These are phyloP conservation scores for Plutella xylostella DNA, from an alignment of 2,888 invertebrate genomes.

Conservation along the genomic window DNA sequence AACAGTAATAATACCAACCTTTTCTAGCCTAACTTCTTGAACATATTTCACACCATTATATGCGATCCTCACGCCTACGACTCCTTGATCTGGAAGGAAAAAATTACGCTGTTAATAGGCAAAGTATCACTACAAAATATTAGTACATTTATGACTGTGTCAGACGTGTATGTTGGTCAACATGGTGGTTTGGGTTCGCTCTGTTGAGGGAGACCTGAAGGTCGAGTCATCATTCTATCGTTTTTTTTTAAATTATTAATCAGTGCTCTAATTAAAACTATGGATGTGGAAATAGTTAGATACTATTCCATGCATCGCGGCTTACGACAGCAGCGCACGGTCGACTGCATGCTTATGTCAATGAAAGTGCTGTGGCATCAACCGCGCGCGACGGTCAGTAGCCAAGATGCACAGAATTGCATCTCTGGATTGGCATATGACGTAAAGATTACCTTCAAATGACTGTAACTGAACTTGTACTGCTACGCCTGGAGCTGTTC, in stretches of 20 bases:
- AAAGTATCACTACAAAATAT: not conserved
- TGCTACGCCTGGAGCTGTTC: not conserved
- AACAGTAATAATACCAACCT: not conserved
- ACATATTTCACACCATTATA: not conserved
- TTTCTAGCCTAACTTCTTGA: not conserved
- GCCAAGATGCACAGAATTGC: no score
- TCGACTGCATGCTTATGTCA: no score
- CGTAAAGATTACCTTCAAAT: not conserved
- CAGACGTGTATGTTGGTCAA: constrained; percentile 24
- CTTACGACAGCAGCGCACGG: not conserved
- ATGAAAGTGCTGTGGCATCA: no score
- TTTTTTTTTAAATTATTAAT: not conserved
- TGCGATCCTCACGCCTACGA: not conserved
- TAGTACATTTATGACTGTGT: not conserved
- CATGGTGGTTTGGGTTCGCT: constrained; percentile 52
- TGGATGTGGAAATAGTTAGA: no score
- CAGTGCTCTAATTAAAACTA: no score
- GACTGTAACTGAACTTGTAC: not conserved
- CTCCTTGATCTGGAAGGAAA: not conserved
- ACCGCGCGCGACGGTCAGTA: no score
- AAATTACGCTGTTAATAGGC: not conserved
- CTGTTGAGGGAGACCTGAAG: constrained; percentile 65
- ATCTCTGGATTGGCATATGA: no score
- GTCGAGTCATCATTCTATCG: constrained; percentile 41
- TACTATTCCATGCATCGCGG: not conserved